Percentiles rank a stretch among this genome's conserved stretches.
phyloP scores from a whole-genome alignment of 2,888 invertebrate species.

The Tuta absoluta region DNA sequence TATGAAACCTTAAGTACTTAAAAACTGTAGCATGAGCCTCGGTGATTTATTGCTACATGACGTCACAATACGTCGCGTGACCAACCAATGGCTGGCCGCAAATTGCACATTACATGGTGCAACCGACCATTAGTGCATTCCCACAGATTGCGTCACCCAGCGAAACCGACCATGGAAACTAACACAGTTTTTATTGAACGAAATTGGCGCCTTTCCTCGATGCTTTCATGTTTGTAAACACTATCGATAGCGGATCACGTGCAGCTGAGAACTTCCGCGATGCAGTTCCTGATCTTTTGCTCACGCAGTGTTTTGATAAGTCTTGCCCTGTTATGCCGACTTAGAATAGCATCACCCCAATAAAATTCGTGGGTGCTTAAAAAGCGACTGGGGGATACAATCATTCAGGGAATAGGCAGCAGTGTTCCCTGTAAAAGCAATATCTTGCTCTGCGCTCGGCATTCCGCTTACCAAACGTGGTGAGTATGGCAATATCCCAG shows the following conservation, averaged over 20 bases:
- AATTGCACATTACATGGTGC: slow-evolving; percentile 77
- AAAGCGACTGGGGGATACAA: no score
- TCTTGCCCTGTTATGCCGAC: no score
- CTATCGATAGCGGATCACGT: slow-evolving; percentile 33
- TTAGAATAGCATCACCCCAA: no score
- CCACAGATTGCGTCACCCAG: slow-evolving; percentile 71
- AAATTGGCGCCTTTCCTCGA: slow-evolving; percentile 45
- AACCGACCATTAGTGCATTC: slow-evolving; percentile 76
- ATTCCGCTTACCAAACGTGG: no score
- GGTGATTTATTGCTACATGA: slow-evolving; percentile 9
- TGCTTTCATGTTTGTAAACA: slow-evolving; percentile 36
- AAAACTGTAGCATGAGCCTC: background rate
- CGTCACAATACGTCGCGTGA: slow-evolving; percentile 62
- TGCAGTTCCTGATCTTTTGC: background rate
- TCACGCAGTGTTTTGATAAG: background rate
- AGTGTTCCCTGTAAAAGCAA: no score
- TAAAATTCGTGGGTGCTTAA: no score
- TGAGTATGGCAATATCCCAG: no score
- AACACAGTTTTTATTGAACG: slow-evolving; percentile 60
- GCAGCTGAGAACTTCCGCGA: slow-evolving; percentile 24
- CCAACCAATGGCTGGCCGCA: slow-evolving; percentile 63
- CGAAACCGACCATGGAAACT: slow-evolving; percentile 70
- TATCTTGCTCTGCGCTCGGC: no score
- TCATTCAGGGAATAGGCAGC: no score
- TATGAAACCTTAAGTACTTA: no score